A percentile compares a stretch with the other conserved stretches of the same genome.
These are phyloP conservation scores for Cantharis rufa DNA, from an alignment of 2,888 invertebrate genomes.

Conservation along the genomic window DNA sequence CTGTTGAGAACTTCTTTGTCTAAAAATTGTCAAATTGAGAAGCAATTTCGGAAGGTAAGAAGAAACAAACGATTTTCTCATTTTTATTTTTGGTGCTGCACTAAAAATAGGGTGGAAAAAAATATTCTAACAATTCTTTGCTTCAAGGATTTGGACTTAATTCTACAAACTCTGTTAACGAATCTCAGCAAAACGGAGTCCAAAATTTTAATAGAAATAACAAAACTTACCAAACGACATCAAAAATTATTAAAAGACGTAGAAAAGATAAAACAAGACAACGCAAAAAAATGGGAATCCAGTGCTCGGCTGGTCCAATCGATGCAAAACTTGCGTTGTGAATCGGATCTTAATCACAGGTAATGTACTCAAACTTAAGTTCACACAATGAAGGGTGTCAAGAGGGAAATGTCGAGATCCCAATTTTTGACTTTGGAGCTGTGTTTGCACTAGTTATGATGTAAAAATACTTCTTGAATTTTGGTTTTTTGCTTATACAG, in stretches of 20 bases:
- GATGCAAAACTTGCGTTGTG: slow-evolving; percentile 46
- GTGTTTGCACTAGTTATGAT: too few relatives aligned
- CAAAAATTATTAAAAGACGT: slow-evolving; percentile 41
- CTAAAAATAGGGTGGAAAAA: too few relatives aligned
- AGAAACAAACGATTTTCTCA: too few relatives aligned
- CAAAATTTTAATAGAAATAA: slow-evolving; percentile 18
- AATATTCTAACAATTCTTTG: too few relatives aligned
- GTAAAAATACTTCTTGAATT: too few relatives aligned
- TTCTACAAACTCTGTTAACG: slow-evolving; percentile 16
- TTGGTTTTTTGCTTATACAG: too few relatives aligned
- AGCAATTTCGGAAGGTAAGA: slow-evolving; percentile 38
- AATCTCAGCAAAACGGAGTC: slow-evolving; percentile 24
- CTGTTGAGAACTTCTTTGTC: slow-evolving; percentile 36
- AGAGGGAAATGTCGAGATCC: too few relatives aligned
- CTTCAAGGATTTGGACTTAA: slow-evolving; percentile 26
- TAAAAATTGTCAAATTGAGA: slow-evolving; percentile 36
- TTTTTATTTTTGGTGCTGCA: too few relatives aligned
- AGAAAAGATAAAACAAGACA: slow-evolving; percentile 41
- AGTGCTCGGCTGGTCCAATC: slow-evolving; percentile 39
- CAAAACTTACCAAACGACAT: slow-evolving; percentile 35
- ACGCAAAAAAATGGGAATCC: slow-evolving; percentile 39
- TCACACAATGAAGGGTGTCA: too few relatives aligned
- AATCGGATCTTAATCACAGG: slow-evolving; percentile 41
- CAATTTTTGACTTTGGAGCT: too few relatives aligned
- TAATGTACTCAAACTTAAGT: too few relatives aligned